phyloP scores from a whole-genome alignment of 2,113 vertebrate species.

The Otis tarda region DNA sequence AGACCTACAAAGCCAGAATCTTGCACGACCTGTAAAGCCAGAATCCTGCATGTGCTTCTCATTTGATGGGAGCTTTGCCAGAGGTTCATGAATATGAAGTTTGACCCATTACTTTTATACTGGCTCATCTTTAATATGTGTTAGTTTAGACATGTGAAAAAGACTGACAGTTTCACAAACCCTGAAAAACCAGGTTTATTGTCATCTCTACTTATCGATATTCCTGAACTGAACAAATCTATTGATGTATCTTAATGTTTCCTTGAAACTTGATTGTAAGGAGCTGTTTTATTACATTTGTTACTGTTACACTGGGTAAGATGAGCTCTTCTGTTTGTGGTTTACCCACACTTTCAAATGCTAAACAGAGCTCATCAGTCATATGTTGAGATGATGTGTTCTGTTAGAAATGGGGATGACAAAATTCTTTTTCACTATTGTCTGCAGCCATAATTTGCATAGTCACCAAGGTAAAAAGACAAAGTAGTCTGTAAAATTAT shows the following conservation, averaged over 20 bases:
- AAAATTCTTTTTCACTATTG: not conserved
- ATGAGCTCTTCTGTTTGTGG: not conserved
- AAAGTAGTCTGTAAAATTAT: not conserved
- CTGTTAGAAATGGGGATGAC: not conserved
- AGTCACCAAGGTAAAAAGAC: not conserved
- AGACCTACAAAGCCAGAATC: not conserved
- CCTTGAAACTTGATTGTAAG: not conserved
- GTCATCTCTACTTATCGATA: not conserved
- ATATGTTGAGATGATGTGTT: not conserved
- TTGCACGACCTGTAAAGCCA: not conserved
- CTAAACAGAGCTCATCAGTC: not conserved
- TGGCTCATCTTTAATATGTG: not conserved
- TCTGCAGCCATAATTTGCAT: not conserved
- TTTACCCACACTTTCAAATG: not conserved
- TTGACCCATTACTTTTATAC: not conserved
- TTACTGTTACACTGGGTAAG: not conserved
- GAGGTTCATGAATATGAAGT: not conserved
- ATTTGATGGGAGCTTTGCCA: not conserved
- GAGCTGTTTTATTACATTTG: not conserved
- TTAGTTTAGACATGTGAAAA: not conserved
- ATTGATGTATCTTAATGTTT: not conserved
- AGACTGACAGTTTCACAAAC: not conserved
- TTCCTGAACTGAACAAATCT: not conserved
- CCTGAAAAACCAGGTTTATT: not conserved
- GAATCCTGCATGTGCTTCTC: accelerated